Evolutionary conservation across 2,113 vertebrate species (phyloP), one percentile per base, ranked within the genome.

Genomic region (Romanogobio albipinnatus): DNA sequence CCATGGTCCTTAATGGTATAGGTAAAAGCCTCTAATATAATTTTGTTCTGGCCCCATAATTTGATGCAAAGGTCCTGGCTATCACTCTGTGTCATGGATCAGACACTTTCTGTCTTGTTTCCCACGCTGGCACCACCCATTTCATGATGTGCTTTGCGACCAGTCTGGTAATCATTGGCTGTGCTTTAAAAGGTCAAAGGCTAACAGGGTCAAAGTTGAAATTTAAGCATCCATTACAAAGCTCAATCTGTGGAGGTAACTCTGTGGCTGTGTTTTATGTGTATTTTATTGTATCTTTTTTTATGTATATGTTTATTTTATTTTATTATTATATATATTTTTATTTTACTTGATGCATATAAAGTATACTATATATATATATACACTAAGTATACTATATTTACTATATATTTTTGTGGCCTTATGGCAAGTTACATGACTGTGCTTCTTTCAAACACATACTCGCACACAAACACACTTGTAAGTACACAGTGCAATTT

Each of bases 391-490:
- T 49, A 3, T 49, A 3, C 3, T 47, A 13, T 47, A 47, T 47
- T 11, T 47, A 11, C 29, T 11, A 11, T 47, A 47, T 47, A 47
- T 22, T 36, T 49, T 49, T 75, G 73, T 17, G 51, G 15, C 51
- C 73, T 53, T 53, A 76, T 51, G 14, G 47, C n/a, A 53, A 11
- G 49, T 53, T 76, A 33, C 33, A 61, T 59, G 76, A 13, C 76
- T 78, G 17, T 19, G 11, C 36, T 15, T 39, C 5, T 59, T 78
- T 29, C 81, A 75, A 36, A 83, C 82, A 83, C 82, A 66, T 39
- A 43, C 59, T 51, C 82, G 56, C 11, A 70, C 83, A 53, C 59
- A 66, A 59, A 68, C 43, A 56, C 61, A 84, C 13, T 29, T n/a
- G 24, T 49, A 33, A 26, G 43, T 14, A 22, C 58, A 47, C 43